phyloP scores from a whole-genome alignment of 37 sponge, comb jelly and placozoan genomes.

The Ephydatia muelleri region DNA sequence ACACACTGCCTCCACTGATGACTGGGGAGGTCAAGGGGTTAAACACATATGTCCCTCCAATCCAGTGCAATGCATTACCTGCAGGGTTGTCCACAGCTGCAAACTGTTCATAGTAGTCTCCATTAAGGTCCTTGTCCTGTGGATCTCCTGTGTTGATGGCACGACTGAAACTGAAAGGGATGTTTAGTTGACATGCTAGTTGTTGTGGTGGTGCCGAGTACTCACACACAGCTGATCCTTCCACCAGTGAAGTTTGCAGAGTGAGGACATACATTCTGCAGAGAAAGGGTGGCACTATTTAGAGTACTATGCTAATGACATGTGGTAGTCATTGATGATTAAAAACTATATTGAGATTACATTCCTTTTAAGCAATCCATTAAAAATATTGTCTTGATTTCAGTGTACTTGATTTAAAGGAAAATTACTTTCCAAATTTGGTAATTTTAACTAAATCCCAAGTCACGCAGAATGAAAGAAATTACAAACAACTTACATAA shows the following conservation, averaged over 20 bases:
- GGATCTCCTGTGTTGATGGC: slow-evolving; percentile 1
- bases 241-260: not conserved
- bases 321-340: no score
- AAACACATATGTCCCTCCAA: not conserved
- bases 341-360: no score
- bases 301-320: not conserved
- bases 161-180: not conserved
- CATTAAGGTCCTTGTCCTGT: not conserved
- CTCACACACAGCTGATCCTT: not conserved
- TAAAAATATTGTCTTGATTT: no score
- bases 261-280: not conserved
- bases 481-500: no score
- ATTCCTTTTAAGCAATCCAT: no score
- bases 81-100: not conserved
- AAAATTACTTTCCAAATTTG: no score
- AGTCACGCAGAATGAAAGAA: no score
- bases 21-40: not conserved
- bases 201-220: not conserved
- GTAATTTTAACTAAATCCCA: no score
- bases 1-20: not conserved
- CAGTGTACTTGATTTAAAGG: no score
- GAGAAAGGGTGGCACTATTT: not conserved
- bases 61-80: no score
- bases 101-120: slow-evolving; percentile 1
- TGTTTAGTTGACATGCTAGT: not conserved